These are phyloP conservation scores for Pollenia amentaria DNA, from an alignment of 2,888 invertebrate species.

Conservation along the genomic window DNA sequence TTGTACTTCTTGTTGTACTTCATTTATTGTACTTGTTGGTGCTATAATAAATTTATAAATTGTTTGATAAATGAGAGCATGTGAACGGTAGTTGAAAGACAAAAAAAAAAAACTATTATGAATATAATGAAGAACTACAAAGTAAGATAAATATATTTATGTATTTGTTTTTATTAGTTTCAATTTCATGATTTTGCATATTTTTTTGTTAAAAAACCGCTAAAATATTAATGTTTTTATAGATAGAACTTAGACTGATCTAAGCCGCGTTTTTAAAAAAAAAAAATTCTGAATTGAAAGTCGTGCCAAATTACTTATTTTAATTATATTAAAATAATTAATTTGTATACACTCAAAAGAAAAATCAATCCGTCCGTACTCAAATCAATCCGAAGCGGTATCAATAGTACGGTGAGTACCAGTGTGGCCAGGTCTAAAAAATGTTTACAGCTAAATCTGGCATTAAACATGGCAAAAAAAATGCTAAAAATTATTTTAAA, in stretches of 20 bases:
- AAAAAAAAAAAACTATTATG: not conserved
- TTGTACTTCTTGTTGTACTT: slow-evolving; percentile 27
- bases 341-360: too few species aligned
- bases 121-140: slow-evolving; percentile 39
- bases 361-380: too few species aligned
- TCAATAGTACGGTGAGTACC: too few species aligned
- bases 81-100: slow-evolving; percentile 52
- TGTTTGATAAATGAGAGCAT: slow-evolving; percentile 69
- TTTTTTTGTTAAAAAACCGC: not conserved
- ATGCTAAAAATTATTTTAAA: too few species aligned
- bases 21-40: slow-evolving; percentile 47
- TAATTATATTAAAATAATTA: too few species aligned
- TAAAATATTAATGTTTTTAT: not conserved
- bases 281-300: too few species aligned
- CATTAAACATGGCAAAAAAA: too few species aligned
- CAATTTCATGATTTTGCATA: slow-evolving; percentile 56
- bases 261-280: not conserved
- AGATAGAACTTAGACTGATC: slow-evolving; percentile 19
- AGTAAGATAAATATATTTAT: not conserved
- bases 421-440: too few species aligned
- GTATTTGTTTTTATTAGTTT: slow-evolving; percentile 25
- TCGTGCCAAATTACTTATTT: too few species aligned
- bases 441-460: too few species aligned
- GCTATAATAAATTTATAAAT: slow-evolving; percentile 54
- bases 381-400: too few species aligned